These are phyloP conservation scores for Calephelis nemesis DNA, from an alignment of 1,140 invertebrate species.

Conservation along the genomic window DNA sequence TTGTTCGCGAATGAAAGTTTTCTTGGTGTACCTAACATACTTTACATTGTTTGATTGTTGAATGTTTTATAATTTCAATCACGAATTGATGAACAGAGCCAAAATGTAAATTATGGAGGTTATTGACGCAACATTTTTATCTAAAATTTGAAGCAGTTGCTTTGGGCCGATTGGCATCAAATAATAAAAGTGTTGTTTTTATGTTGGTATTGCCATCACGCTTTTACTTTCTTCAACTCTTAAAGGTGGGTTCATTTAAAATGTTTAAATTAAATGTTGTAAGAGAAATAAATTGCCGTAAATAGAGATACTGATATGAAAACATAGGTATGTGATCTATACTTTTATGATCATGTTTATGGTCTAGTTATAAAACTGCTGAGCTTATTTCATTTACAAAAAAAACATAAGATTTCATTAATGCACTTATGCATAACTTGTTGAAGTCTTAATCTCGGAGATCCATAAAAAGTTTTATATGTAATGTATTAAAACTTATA, in stretches of 20 bases:
- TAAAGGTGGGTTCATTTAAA: constrained; percentile 3
- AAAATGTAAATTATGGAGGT: constrained; percentile 57
- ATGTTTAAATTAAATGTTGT: background rate
- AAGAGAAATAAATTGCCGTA: too few species aligned
- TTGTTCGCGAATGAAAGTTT: constrained; percentile 48
- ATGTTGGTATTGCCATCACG: constrained; percentile 52
- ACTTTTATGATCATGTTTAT: too few species aligned
- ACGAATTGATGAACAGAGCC: constrained; percentile 61
- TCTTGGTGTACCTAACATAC: constrained; percentile 9
- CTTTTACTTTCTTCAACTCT: constrained; percentile 37
- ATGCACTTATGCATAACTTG: too few species aligned
- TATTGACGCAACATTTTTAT: constrained; percentile 51
- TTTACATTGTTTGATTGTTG: constrained; percentile 11
- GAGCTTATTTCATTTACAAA: too few species aligned
- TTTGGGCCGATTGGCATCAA: constrained; percentile 15
- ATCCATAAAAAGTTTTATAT: too few species aligned
- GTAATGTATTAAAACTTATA: too few species aligned
- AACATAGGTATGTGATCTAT: too few species aligned
- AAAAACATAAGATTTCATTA: too few species aligned
- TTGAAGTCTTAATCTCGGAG: too few species aligned
- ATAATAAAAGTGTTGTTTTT: constrained; percentile 51
- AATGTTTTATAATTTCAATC: constrained; percentile 29
- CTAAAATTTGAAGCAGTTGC: constrained; percentile 22
- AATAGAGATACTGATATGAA: too few species aligned
- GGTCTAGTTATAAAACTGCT: too few species aligned